A percentile compares a stretch with the other conserved stretches of the same genome.
Conservation (phyloP, 2,113 vertebrate species). For the Eulemur rufifrons region DNA sequence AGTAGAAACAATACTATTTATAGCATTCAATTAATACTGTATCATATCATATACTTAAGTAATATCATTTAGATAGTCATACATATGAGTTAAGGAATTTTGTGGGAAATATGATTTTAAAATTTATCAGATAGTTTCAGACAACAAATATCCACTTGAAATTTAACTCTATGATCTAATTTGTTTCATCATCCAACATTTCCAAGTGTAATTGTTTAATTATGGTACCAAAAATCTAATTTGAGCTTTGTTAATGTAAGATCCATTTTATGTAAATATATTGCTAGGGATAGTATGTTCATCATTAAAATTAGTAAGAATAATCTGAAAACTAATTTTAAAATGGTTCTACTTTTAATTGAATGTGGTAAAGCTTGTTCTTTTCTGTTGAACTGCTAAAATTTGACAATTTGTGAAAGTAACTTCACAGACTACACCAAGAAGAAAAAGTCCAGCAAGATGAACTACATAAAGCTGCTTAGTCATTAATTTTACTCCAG, state of each 20-base stretch:
- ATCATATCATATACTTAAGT: too few species aligned
- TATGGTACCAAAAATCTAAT: neutral
- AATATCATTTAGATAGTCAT: neutral
- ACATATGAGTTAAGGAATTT: neutral
- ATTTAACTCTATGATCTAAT: neutral
- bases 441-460: neutral
- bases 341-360: neutral
- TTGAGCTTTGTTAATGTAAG: neutral
- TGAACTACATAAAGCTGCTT: neutral
- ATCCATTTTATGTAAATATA: neutral
- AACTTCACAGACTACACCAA: neutral
- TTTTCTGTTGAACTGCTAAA: neutral
- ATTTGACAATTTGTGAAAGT: neutral
- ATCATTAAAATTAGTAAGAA: neutral
- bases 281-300: neutral
- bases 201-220: neutral
- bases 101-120: neutral
- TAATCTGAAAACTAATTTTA: neutral
- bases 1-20: neutral
- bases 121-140: neutral
- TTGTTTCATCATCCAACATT: neutral
- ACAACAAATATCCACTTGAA: neutral
- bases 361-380: neutral
- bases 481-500: neutral
- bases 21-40: neutral